phyloP scores from a whole-genome alignment of 1,140 invertebrate species.

The Uloborus diversus region DNA sequence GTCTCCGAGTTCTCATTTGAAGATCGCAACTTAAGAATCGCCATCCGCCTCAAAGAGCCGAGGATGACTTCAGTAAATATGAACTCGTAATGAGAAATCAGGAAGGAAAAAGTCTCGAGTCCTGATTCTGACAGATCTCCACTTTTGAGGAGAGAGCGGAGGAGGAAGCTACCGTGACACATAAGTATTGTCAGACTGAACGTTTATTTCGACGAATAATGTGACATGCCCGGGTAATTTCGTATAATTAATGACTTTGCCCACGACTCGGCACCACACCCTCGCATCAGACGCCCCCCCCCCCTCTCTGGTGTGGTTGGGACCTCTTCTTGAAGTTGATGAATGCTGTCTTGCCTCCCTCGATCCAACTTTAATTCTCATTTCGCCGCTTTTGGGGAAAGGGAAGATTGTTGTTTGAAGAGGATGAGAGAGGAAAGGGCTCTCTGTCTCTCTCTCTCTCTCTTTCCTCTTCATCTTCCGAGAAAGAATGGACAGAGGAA shows the following conservation, averaged over 20 bases:
- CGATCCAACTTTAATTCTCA: conserved; percentile 23
- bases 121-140: conserved; percentile 41
- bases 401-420: too few species aligned
- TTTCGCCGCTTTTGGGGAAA: background rate
- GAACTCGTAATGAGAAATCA: too few species aligned
- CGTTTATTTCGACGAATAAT: conserved; percentile 42
- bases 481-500: too few species aligned
- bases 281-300: background rate
- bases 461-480: too few species aligned
- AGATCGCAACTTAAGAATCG: too few species aligned
- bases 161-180: background rate
- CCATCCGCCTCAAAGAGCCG: too few species aligned
- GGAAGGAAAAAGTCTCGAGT: background rate
- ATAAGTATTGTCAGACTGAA: background rate
- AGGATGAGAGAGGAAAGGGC: too few species aligned
- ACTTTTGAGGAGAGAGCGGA: too few species aligned
- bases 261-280: background rate
- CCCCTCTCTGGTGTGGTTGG: background rate
- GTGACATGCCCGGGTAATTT: conserved; percentile 48
- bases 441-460: too few species aligned
- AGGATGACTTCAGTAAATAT: too few species aligned
- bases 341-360: conserved; percentile 14
- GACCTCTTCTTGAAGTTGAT: conserved; percentile 8
- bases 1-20: too few species aligned
- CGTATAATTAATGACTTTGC: conserved; percentile 40